These are phyloP conservation scores for Fundulus diaphanus DNA, from an alignment of 2,797 vertebrate genomes.

Conservation along the genomic window DNA sequence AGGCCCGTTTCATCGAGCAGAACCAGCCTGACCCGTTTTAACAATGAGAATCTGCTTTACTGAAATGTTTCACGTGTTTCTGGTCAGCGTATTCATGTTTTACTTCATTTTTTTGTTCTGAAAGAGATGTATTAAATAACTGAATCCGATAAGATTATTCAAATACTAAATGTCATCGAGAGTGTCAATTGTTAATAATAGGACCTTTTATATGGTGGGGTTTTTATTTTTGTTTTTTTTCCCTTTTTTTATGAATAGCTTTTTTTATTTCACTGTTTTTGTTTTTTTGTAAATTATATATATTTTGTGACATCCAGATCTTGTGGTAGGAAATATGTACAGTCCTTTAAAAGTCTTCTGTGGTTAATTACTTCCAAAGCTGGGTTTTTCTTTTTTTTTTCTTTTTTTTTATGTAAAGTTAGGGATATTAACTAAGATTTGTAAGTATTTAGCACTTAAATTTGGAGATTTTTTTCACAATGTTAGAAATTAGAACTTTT, in stretches of 20 bases:
- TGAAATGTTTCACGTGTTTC: background rate
- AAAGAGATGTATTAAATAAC: background rate
- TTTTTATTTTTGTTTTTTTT: no score
- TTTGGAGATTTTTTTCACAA: slow-evolving; percentile 18
- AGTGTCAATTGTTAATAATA: background rate
- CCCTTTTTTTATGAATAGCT: background rate
- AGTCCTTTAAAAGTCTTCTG: slow-evolving; percentile 13
- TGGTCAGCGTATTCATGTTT: background rate
- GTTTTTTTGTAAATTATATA: slow-evolving; percentile 41
- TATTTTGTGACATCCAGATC: slow-evolving; percentile 31
- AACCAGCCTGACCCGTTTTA: slow-evolving; percentile 22
- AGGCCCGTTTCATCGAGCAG: slow-evolving; percentile 3
- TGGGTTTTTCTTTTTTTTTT: slow-evolving; percentile 31
- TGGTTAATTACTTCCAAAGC: slow-evolving; percentile 5
- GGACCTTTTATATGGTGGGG: no score
- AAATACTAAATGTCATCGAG: background rate
- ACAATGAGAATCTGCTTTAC: slow-evolving; percentile 7
- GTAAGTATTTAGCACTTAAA: slow-evolving; percentile 40
- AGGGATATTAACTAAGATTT: slow-evolving; percentile 28
- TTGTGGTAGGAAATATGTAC: slow-evolving; percentile 36
- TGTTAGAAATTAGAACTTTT: slow-evolving; percentile 63
- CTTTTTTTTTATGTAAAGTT: slow-evolving; percentile 25
- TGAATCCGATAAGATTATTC: slow-evolving; percentile 1
- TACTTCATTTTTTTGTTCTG: background rate
- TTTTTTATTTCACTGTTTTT: slow-evolving; percentile 21